Evolutionary conservation across 2,113 vertebrate species (phyloP).

Genomic region (Tenebrosternarchus preto): DNA sequence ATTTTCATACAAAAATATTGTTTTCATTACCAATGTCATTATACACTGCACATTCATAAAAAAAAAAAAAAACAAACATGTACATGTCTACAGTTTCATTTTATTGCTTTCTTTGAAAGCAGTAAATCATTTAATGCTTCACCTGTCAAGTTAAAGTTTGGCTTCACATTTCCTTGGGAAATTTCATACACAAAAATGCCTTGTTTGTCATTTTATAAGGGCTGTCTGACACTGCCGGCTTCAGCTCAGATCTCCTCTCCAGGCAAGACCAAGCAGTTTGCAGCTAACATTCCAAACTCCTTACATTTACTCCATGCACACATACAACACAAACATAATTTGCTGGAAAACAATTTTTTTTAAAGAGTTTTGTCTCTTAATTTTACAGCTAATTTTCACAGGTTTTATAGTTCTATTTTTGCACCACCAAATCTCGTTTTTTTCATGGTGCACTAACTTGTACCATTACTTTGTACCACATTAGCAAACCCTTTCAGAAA

Average conservation of each 20-base stretch:
- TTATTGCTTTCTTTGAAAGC: slow-evolving; percentile 89
- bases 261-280: background rate
- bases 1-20: slow-evolving; percentile 64
- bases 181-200: slow-evolving; percentile 43
- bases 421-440: background rate
- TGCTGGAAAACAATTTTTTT: slow-evolving; percentile 11
- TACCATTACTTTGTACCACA: slow-evolving; percentile 6
- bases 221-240: slow-evolving; percentile 2
- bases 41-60: slow-evolving; percentile 53
- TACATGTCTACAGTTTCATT: slow-evolving; percentile 40
- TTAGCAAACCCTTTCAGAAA: background rate
- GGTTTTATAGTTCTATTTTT: background rate
- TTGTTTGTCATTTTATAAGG: slow-evolving; percentile 28
- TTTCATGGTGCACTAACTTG: background rate
- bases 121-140: slow-evolving; percentile 75
- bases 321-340: slow-evolving; percentile 4
- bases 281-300: slow-evolving; percentile 1
- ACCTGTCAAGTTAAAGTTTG: slow-evolving; percentile 58
- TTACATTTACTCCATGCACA: slow-evolving; percentile 9
- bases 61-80: slow-evolving; percentile 41
- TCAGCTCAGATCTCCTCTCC: background rate
- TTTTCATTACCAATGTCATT: slow-evolving; percentile 46
- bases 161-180: slow-evolving; percentile 64
- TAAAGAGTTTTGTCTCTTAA: background rate
- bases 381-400: slow-evolving; percentile 1